These are phyloP conservation scores for Archilochus colubris DNA, from an alignment of 2,113 vertebrate genomes.

Conservation along the genomic window DNA sequence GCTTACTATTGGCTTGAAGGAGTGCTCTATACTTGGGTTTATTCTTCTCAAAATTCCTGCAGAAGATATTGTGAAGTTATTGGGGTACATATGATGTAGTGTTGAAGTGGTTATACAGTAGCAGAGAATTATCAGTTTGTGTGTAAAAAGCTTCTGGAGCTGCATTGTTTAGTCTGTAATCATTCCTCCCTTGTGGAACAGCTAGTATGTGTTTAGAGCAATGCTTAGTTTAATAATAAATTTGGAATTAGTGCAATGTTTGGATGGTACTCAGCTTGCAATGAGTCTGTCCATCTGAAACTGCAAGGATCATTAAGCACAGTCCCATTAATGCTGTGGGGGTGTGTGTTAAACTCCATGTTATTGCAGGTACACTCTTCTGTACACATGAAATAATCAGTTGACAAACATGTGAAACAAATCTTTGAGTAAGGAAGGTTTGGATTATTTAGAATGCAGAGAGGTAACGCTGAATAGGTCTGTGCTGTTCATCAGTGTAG, in stretches of 20 bases:
- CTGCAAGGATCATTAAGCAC: neutral
- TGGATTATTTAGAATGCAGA: neutral
- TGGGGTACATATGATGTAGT: neutral
- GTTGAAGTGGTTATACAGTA: neutral
- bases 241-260: neutral
- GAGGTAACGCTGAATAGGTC: neutral
- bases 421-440: neutral
- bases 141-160: neutral
- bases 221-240: slow-evolving; percentile 26
- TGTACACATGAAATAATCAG: neutral
- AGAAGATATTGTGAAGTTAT: neutral
- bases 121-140: neutral
- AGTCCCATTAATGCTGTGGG: neutral
- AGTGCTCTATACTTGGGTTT: neutral
- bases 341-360: neutral
- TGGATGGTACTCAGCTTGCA: neutral
- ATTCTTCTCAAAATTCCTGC: neutral
- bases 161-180: slow-evolving; percentile 29
- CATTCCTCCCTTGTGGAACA: neutral
- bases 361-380: neutral
- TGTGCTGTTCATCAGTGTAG: neutral
- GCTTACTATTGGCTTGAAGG: neutral
- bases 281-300: neutral
- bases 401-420: neutral
- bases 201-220: slow-evolving; percentile 12